phyloP scores from a whole-genome alignment of 1,140 invertebrate genomes.

The Diprion similis region DNA sequence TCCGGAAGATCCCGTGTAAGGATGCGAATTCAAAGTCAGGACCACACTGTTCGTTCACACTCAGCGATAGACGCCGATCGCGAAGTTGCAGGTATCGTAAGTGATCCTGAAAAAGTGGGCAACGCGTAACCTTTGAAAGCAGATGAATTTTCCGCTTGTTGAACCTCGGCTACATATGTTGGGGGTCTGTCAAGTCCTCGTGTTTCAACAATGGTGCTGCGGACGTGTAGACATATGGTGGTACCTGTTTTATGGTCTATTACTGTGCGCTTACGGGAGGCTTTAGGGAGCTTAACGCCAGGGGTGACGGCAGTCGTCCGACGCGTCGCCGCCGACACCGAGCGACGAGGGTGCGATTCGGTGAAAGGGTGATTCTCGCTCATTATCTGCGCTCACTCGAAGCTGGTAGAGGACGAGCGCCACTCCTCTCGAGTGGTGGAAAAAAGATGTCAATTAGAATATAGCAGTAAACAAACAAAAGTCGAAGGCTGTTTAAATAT shows the following conservation, averaged over 20 bases:
- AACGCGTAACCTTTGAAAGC: slow-evolving; percentile 49
- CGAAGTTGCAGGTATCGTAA: not conserved
- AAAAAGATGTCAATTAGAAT: no score
- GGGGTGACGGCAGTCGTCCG: slow-evolving; percentile 26
- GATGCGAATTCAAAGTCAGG: not conserved
- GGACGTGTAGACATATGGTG: slow-evolving; percentile 54
- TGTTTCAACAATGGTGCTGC: slow-evolving; percentile 46
- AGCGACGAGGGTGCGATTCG: not conserved
- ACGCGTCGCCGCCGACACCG: slow-evolving; percentile 11
- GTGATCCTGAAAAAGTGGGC: slow-evolving; percentile 35
- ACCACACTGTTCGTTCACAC: not conserved
- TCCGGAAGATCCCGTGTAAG: no score
- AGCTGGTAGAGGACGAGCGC: no score
- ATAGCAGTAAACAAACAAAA: no score
- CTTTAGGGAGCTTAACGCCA: slow-evolving; percentile 47
- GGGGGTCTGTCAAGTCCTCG: slow-evolving; percentile 32
- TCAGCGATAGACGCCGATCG: not conserved
- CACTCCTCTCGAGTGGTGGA: not conserved
- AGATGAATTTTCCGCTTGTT: slow-evolving; percentile 57
- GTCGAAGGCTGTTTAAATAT: no score
- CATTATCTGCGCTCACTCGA: no score
- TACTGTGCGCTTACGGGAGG: slow-evolving; percentile 54
- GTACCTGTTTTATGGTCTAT: slow-evolving; percentile 57
- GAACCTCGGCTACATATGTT: slow-evolving; percentile 47
- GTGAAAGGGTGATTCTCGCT: not conserved